Conservation (phyloP, 2,888 invertebrate genomes). For the Pecten maximus region DNA sequence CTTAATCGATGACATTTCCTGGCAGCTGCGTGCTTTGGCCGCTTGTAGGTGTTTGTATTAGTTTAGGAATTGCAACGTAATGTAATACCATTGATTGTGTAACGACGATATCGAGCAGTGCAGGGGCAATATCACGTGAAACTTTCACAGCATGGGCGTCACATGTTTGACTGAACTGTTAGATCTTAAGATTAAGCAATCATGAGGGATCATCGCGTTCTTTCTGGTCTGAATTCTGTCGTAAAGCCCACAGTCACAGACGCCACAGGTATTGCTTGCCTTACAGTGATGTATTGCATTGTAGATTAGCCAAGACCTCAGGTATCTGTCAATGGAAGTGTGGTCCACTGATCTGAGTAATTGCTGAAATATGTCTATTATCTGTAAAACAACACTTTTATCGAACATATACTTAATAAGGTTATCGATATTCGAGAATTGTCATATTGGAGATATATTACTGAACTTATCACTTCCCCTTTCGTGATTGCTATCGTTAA, state of each 20-base stretch:
- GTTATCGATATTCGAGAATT: no score
- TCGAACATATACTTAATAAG: no score
- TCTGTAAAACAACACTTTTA: neutral
- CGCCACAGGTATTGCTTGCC: constrained; percentile 1
- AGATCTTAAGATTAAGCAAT: constrained; percentile 7
- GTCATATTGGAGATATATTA: no score
- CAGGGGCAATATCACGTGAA: neutral
- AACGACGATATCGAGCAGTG: neutral
- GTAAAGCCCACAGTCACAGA: neutral
- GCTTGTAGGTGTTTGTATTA: neutral
- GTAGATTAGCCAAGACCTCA: neutral
- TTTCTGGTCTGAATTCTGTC: constrained; percentile 4
- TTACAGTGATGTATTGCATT: constrained; percentile 3
- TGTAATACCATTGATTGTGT: neutral
- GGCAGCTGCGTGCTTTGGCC: neutral
- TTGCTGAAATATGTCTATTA: neutral
- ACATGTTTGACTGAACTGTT: neutral
- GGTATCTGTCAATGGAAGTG: constrained; percentile 23
- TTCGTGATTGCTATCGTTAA: no score
- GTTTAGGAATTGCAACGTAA: neutral
- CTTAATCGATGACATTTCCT: neutral
- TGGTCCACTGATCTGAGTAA: neutral
- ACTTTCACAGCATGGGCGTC: constrained; percentile 30
- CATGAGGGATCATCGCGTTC: neutral
- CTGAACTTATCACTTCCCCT: no score